These are phyloP conservation scores for Aleadryas rufinucha DNA, from an alignment of 2,113 vertebrate genomes.

Conservation along the genomic window DNA sequence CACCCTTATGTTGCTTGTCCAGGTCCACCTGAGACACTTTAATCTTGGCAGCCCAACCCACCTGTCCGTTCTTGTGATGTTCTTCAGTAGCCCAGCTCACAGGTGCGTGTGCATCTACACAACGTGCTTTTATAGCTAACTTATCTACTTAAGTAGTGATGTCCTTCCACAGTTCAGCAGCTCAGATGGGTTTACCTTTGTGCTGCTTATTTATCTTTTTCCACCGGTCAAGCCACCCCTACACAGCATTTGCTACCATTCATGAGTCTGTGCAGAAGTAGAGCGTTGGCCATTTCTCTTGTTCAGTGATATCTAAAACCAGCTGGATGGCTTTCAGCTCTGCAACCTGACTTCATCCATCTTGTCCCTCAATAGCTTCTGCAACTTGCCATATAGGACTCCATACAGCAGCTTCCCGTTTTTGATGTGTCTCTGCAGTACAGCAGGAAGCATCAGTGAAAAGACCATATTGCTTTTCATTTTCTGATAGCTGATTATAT, in stretches of 20 bases:
- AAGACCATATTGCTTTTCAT: neutral
- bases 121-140: neutral
- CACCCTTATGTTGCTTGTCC: neutral
- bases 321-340: neutral
- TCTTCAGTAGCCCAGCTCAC: neutral
- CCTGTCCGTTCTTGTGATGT: too few species aligned
- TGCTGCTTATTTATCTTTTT: neutral
- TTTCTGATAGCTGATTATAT: neutral
- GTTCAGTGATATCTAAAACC: neutral
- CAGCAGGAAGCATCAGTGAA: neutral
- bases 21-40: neutral
- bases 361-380: neutral
- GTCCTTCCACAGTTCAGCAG: neutral
- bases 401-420: neutral
- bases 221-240: fast-evolving
- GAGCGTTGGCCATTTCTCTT: neutral
- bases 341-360: neutral
- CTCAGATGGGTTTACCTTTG: neutral
- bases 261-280: fast-evolving
- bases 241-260: neutral
- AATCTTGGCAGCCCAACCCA: neutral
- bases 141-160: neutral
- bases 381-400: neutral
- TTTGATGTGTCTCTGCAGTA: neutral
- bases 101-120: neutral